A percentile compares a stretch with the other conserved stretches of the same genome.
phyloP scores from a whole-genome alignment of 2,797 vertebrate genomes.

The Vespertilio murinus region DNA sequence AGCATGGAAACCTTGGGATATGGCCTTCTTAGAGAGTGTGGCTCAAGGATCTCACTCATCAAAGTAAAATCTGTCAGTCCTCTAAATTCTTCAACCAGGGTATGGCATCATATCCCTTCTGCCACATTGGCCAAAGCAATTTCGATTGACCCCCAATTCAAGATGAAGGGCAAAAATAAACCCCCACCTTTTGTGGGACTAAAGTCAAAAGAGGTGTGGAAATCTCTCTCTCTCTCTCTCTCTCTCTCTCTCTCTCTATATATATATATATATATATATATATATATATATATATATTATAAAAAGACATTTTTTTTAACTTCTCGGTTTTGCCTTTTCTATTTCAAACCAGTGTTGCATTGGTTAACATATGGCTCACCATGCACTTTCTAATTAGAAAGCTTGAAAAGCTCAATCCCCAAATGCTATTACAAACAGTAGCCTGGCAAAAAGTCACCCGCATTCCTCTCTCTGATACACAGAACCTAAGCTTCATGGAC shows the following conservation, averaged over 20 bases:
- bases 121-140: neutral
- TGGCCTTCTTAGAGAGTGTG: neutral
- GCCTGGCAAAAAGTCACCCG: slow-evolving; percentile 62
- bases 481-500: slow-evolving; percentile 30
- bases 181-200: rapidly evolving
- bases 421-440: slow-evolving; percentile 36
- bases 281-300: neutral
- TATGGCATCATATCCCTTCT: neutral
- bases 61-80: neutral
- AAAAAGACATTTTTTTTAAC: neutral
- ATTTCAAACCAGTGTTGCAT: neutral
- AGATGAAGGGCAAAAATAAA: neutral
- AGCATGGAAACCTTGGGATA: neutral
- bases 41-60: neutral
- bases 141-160: neutral
- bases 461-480: slow-evolving; percentile 20
- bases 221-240: too few relatives aligned
- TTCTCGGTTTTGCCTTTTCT: neutral
- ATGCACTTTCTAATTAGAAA: slow-evolving; percentile 44
- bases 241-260: too few relatives aligned
- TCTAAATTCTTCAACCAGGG: neutral
- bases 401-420: neutral
- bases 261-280: neutral
- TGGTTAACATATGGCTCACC: slow-evolving; percentile 18
- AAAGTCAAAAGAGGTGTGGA: neutral